Percentiles rank a stretch among this genome's conserved stretches.
Evolutionary conservation across 2,888 invertebrate genomes (phyloP).

Genomic region (Callosobruchus maculatus): DNA sequence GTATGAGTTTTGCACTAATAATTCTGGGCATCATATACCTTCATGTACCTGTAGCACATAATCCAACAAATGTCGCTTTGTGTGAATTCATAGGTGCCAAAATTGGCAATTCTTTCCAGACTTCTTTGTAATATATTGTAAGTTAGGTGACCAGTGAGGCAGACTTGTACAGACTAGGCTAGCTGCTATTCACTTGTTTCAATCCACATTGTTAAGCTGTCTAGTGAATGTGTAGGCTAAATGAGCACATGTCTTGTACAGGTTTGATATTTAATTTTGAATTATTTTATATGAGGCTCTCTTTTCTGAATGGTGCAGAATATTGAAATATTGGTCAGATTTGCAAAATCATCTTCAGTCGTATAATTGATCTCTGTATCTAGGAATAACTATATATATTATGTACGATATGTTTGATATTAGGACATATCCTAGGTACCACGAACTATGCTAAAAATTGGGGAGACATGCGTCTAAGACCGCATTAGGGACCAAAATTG

Average conservation of each 20-base stretch:
- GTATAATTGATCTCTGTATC: too few relatives aligned
- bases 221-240: slow-evolving; percentile 40
- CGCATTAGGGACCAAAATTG: background rate
- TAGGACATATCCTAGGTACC: too few relatives aligned
- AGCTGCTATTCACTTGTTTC: slow-evolving; percentile 42
- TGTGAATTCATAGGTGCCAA: background rate
- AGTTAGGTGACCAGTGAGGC: slow-evolving; percentile 38
- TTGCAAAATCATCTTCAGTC: too few relatives aligned
- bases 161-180: slow-evolving; percentile 40
- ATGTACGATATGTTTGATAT: too few relatives aligned
- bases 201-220: slow-evolving; percentile 44
- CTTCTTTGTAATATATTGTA: background rate
- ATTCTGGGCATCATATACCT: too few relatives aligned
- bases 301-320: background rate
- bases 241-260: background rate
- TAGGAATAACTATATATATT: too few relatives aligned
- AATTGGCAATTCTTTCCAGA: background rate
- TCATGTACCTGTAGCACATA: too few relatives aligned
- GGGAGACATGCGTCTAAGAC: background rate
- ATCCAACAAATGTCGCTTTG: background rate
- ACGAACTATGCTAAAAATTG: too few relatives aligned
- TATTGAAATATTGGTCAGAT: too few relatives aligned
- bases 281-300: background rate
- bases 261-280: background rate
- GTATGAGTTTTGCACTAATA: too few relatives aligned